Evolutionary conservation across 2,888 invertebrate genomes (phyloP).

Genomic region (Aleiodes testaceus): DNA sequence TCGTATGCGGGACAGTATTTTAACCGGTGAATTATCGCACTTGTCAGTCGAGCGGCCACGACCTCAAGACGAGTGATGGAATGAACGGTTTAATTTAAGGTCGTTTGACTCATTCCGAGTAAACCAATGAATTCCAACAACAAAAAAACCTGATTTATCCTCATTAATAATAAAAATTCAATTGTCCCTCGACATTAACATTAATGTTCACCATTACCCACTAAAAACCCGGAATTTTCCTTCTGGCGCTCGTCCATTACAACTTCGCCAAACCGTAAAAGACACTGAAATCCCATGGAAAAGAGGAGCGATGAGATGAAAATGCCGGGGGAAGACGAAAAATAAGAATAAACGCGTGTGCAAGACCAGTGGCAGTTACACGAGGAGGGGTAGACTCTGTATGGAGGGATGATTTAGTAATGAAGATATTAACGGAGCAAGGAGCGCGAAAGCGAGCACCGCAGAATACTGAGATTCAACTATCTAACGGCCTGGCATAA

Average conservation of each 20-base stretch:
- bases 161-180: not conserved
- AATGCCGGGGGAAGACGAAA: constrained; percentile 9
- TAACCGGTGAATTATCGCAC: constrained; percentile 65
- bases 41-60: constrained; percentile 59
- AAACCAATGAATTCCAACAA: no score
- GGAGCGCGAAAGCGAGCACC: constrained; percentile 68
- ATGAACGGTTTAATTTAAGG: constrained; percentile 69
- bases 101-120: constrained; percentile 50
- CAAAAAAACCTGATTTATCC: constrained; percentile 61
- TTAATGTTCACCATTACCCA: constrained; percentile 26
- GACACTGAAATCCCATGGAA: not conserved
- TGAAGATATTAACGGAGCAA: constrained; percentile 72
- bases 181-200: constrained; percentile 1
- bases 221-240: constrained; percentile 20
- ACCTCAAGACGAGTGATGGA: constrained; percentile 55
- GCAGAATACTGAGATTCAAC: constrained; percentile 72
- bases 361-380: constrained; percentile 28
- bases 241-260: constrained; percentile 46
- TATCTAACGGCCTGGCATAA: constrained; percentile 71
- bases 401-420: constrained; percentile 70
- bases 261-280: constrained; percentile 2
- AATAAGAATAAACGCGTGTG: constrained; percentile 40
- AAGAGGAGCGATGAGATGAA: constrained; percentile 29
- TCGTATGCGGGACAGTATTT: constrained; percentile 65
- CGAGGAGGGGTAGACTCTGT: constrained; percentile 40